Evolutionary conservation across 2,888 invertebrate genomes (phyloP).

Genomic region (Cotesia congregata): DNA sequence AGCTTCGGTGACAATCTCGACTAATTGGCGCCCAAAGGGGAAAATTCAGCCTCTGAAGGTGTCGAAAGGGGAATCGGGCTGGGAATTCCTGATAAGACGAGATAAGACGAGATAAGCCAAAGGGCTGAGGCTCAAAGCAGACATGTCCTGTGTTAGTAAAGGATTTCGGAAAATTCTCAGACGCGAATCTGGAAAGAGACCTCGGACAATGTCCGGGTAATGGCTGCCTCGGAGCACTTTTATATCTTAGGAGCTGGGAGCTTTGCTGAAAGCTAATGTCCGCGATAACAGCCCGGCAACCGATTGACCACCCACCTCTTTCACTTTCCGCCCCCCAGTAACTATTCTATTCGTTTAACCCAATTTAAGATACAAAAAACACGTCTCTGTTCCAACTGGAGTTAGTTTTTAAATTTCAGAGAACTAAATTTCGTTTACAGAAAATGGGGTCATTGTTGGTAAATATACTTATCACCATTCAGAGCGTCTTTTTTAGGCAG

Average conservation of each 20-base stretch:
- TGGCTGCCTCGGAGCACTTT: slow-evolving; percentile 67
- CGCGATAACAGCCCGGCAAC: slow-evolving; percentile 59
- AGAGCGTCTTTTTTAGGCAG: too few species aligned
- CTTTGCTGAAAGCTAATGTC: slow-evolving; percentile 66
- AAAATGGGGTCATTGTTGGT: too few species aligned
- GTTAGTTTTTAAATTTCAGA: too few species aligned
- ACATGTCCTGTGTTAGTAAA: slow-evolving; percentile 30
- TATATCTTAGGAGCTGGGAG: slow-evolving; percentile 60
- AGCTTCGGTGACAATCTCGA: too few species aligned
- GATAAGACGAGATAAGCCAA: slow-evolving; percentile 31
- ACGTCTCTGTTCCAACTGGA: slow-evolving; percentile 1
- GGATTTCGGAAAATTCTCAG: too few species aligned
- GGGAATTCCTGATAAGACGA: slow-evolving; percentile 65
- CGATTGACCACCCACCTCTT: slow-evolving; percentile 37
- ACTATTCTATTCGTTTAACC: slow-evolving; percentile 19
- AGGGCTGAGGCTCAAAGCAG: slow-evolving; percentile 28
- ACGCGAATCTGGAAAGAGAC: slow-evolving; percentile 44
- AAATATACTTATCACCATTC: too few species aligned
- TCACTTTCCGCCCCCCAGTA: slow-evolving; percentile 23
- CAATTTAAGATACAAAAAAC: slow-evolving; percentile 13
- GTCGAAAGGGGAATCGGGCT: slow-evolving; percentile 57
- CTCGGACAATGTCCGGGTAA: slow-evolving; percentile 68
- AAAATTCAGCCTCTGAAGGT: slow-evolving; percentile 51
- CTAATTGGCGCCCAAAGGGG: too few species aligned
- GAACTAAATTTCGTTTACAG: too few species aligned